Conservation (phyloP, 2,888 invertebrate species). For the Caenorhabditis sp. region DNA sequence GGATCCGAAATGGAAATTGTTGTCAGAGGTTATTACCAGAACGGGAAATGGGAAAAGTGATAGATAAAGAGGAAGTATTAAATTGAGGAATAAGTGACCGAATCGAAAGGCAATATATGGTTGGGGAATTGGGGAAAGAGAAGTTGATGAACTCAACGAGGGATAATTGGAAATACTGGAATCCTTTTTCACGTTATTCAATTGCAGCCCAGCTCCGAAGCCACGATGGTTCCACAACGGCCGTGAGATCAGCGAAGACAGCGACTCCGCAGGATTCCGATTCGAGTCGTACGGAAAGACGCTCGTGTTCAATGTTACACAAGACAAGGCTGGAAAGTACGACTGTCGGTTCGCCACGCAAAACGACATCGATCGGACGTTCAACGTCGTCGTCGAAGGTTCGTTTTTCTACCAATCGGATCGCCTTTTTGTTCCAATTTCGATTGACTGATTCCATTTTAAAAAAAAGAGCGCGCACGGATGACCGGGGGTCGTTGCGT, state of each 20-base stretch:
- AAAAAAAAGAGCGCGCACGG: constrained; percentile 12
- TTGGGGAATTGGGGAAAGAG: no score
- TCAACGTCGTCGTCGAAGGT: constrained; percentile 80
- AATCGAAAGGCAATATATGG: not conserved
- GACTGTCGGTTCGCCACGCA: constrained; percentile 84
- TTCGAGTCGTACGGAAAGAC: constrained; percentile 78
- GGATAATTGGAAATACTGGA: no score
- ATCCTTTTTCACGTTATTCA: no score
- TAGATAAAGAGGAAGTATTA: no score
- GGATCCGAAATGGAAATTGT: constrained; percentile 7
- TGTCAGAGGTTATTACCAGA: not conserved
- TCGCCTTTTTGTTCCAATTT: not conserved
- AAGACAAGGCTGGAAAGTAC: constrained; percentile 92
- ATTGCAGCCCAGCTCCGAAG: constrained; percentile 77
- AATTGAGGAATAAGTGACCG: not conserved
- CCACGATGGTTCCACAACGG: constrained; percentile 78
- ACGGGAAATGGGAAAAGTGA: not conserved
- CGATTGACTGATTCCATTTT: no score
- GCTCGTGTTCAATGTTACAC: constrained; percentile 86
- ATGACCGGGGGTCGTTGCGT: constrained; percentile 35
- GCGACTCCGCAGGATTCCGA: constrained; percentile 68
- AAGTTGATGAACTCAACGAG: no score
- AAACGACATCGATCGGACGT: constrained; percentile 79
- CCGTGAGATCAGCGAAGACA: constrained; percentile 73
- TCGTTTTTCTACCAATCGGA: constrained; percentile 56